Evolutionary conservation across 1,140 invertebrate genomes (phyloP).

Genomic region (Stegodyphus dumicola): DNA sequence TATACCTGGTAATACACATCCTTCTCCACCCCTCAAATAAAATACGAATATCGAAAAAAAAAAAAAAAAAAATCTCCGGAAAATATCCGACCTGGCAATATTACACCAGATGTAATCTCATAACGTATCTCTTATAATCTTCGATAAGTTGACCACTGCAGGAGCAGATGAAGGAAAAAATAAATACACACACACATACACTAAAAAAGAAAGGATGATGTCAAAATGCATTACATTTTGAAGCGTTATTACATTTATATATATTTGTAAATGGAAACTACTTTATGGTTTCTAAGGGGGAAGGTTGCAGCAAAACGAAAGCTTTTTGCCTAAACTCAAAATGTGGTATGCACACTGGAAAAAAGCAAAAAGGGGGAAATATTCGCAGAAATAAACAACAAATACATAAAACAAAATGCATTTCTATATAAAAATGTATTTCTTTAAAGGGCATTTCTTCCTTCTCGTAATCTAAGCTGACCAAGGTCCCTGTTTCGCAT

Average conservation of each 20-base stretch:
- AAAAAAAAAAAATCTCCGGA: too few relatives aligned
- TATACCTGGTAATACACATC: too few relatives aligned
- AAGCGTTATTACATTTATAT: slow-evolving; percentile 58
- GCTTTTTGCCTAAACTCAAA: slow-evolving; percentile 58
- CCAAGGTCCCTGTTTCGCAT: slow-evolving; percentile 33
- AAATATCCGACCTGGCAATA: too few relatives aligned
- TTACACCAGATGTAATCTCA: too few relatives aligned
- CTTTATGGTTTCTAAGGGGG: slow-evolving; percentile 29
- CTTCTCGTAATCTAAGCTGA: slow-evolving; percentile 55
- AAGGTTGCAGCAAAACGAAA: slow-evolving; percentile 26
- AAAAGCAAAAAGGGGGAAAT: not conserved
- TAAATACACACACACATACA: not conserved
- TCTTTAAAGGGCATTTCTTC: slow-evolving; percentile 54
- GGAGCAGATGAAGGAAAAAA: not conserved
- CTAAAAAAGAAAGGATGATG: not conserved
- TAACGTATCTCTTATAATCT: not conserved
- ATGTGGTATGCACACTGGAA: not conserved
- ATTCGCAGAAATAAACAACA: slow-evolving; percentile 47
- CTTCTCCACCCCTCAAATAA: too few relatives aligned
- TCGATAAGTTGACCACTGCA: not conserved
- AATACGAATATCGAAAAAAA: too few relatives aligned
- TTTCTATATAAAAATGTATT: slow-evolving; percentile 59
- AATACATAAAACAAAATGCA: slow-evolving; percentile 37
- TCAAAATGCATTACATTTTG: slow-evolving; percentile 54
- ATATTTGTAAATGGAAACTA: slow-evolving; percentile 58